These are phyloP conservation scores for Malurus alboscapulatus DNA, from an alignment of 2,113 vertebrate species.

Conservation along the genomic window DNA sequence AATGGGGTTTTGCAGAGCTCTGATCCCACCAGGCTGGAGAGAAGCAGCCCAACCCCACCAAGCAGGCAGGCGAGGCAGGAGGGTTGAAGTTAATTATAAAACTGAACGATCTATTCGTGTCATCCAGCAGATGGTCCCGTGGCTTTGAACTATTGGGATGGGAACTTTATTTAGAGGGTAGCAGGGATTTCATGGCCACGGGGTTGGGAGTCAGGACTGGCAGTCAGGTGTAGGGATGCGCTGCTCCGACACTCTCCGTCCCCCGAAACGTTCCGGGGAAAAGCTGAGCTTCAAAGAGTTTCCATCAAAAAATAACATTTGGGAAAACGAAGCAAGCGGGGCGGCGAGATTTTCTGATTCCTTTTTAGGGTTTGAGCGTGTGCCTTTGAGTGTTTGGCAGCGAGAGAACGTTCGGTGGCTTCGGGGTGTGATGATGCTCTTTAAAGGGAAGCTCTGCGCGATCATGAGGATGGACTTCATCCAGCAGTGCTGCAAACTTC, in stretches of 20 bases:
- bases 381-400: not conserved
- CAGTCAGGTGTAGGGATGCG: not conserved
- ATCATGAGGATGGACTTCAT: not conserved
- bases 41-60: not conserved
- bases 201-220: not conserved
- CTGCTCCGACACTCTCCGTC: not conserved
- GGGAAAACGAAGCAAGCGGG: not conserved
- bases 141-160: not conserved
- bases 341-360: not conserved
- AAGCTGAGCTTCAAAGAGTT: not conserved
- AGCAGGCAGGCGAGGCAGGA: not conserved
- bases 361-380: constrained; percentile 4
- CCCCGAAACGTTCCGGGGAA: not conserved
- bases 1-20: not conserved
- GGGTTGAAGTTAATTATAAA: constrained; percentile 16
- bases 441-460: not conserved
- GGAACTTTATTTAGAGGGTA: not conserved
- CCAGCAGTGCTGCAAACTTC: not conserved
- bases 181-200: not conserved
- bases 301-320: not conserved
- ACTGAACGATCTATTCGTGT: not conserved
- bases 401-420: not conserved
- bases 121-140: not conserved
- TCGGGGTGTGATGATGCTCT: not conserved
- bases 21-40: not conserved